These are phyloP conservation scores for Lordiphosa fenestrarum DNA, from an alignment of 2,888 invertebrate genomes.

Conservation along the genomic window DNA sequence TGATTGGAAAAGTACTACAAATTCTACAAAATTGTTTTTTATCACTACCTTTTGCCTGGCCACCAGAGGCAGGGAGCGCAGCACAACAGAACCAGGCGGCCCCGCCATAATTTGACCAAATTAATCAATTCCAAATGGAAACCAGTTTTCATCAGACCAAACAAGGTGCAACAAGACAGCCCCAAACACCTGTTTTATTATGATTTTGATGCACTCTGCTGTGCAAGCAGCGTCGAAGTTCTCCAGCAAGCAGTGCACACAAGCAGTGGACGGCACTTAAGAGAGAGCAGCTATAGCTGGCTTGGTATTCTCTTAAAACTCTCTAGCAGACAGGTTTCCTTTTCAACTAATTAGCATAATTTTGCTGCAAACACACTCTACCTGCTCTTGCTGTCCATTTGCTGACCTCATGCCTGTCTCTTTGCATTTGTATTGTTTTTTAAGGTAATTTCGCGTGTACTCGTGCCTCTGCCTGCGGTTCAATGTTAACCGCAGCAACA, in stretches of 20 bases:
- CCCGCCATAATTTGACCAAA: conserved; percentile 45
- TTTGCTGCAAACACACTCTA: conserved; percentile 30
- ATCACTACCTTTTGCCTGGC: conserved; percentile 34
- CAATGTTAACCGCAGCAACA: conserved; percentile 66
- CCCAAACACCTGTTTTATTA: conserved; percentile 32
- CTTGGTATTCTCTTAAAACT: not conserved
- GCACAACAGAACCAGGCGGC: conserved; percentile 33
- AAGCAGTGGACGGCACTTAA: conserved; percentile 14
- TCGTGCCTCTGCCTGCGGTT: conserved; percentile 23
- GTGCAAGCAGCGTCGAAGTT: conserved; percentile 7
- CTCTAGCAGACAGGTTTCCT: conserved; percentile 43
- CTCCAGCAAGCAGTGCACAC: conserved; percentile 31
- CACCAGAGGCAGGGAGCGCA: conserved; percentile 53
- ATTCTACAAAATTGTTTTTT: conserved; percentile 10
- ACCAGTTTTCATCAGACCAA: conserved; percentile 33
- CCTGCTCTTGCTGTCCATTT: conserved; percentile 19
- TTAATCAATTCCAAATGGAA: conserved; percentile 43
- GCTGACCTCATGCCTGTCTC: conserved; percentile 52
- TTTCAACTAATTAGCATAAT: conserved; percentile 64
- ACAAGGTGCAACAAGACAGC: conserved; percentile 25
- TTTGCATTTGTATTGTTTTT: conserved; percentile 10
- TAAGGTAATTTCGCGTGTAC: conserved; percentile 56
- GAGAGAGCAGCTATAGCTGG: too few species aligned
- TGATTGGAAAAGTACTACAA: too few species aligned
- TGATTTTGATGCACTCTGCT: not conserved